Evolutionary conservation across 2,888 invertebrate genomes (phyloP).

Genomic region (Choreutis nemorana): DNA sequence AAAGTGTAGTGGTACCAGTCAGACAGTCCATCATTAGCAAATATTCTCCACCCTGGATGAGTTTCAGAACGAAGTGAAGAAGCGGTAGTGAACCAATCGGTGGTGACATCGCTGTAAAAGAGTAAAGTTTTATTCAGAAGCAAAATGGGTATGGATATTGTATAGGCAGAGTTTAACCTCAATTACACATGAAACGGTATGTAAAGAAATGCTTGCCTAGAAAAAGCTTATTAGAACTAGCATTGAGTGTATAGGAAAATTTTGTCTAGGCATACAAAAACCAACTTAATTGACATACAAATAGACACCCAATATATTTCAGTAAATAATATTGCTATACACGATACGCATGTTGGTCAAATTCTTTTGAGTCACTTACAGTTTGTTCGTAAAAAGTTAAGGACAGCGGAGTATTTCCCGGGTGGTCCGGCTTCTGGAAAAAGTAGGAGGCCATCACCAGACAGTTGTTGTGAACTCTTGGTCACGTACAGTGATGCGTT

Average conservation of each 20-base stretch:
- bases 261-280: too few relatives aligned
- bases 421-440: constrained; percentile 41
- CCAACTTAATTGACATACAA: too few relatives aligned
- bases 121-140: too few relatives aligned
- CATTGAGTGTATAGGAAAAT: too few relatives aligned
- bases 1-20: constrained; percentile 22
- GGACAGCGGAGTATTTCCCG: constrained; percentile 35
- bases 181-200: too few relatives aligned
- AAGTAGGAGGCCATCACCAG: constrained; percentile 32
- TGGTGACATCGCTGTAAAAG: constrained; percentile 25
- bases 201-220: too few relatives aligned
- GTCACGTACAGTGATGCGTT: constrained; percentile 30
- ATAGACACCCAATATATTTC: too few relatives aligned
- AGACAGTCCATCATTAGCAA: constrained; percentile 38
- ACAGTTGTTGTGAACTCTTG: constrained; percentile 20
- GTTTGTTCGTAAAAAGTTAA: constrained; percentile 28
- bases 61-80: constrained; percentile 34
- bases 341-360: too few relatives aligned
- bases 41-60: constrained; percentile 26
- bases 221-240: too few relatives aligned
- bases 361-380: constrained; percentile 24
- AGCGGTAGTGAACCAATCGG: constrained; percentile 22
- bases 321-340: too few relatives aligned
- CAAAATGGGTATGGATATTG: too few relatives aligned
- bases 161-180: too few relatives aligned